Base-by-base conservation (phyloP, 1,140 invertebrate species). In the Tribolium castaneum region DNA sequence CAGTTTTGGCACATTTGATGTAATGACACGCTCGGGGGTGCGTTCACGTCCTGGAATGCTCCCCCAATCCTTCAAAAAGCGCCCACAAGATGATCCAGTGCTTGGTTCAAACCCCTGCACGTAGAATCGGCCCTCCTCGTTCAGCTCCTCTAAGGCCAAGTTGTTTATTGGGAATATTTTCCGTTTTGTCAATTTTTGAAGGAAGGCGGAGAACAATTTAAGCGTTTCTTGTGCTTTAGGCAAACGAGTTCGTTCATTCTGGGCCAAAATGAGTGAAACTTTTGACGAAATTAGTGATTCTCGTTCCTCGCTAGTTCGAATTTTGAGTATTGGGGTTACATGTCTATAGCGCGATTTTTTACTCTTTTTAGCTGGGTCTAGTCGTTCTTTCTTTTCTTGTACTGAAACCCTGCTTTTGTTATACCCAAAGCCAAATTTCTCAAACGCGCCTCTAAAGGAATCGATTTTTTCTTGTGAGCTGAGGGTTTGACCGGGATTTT, bases 31-130 rank as follows among this genome's bases (percentile, higher is more conserved):
- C 39, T 22, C 30, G 52, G 82, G 83, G 59, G 80, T 83, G 54
- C 52, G 78, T 12, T 85, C 83, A 80, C 84, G 79, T n/a, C 83
- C 83, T 35, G 82, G 73, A 13, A 84, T 86, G 50, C 72, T 49
- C 16, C 78, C 72, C 86, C 86, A 86, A 52, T 84, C 79, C 79
- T 82, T 86, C 35, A 86, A 80, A 51, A 85, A 80, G 78, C 19
- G 25, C 14, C 84, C 82, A 77, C 76, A 83, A 75, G 79, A 76
- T 45, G 25, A 12, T 62, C 9, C 6, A 51, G 35, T 7, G 25
- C 45, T 76, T 12, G 10, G 85, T 50, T 82, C 71, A 51, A 85
- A 80, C 3, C 49, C 9, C 14, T 77, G 10, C 12, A 82, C 77
- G 16, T 83, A 80, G 79, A 81, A 84, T 6, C 34, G 10, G 10